Base-by-base conservation (phyloP, 2,888 invertebrate species). In the Drosophila maculinotata region DNA sequence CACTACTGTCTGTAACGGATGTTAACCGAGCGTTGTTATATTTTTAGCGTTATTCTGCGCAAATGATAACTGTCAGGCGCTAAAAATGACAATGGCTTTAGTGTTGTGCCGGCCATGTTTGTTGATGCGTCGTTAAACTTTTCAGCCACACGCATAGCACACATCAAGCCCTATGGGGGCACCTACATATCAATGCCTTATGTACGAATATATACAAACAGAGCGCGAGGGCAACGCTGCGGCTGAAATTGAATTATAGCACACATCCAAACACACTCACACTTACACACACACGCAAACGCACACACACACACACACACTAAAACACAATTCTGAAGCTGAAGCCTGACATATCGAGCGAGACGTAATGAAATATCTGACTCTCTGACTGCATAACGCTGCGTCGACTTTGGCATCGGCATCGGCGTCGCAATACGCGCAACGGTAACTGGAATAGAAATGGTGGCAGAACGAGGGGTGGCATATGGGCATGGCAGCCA, bases 41-140 rank as follows among this genome's bases (percentile, higher is more conserved):
- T 64, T 58, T 66, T 57, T 56, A 33, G 51, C 38, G 64, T 65
- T 66, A 66, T 71, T 65, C 71, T 20, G 72, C 39, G 39, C 30
- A 72, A 68, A 73, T 64, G 74, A 77, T 77, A 75, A 73, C 60
- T 49, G 66, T 57, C 65, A 39, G 54, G 45, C 65, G 69, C 39
- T 77, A 65, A 69, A 75, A 82, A 76, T 63, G 74, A 80, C 80
- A 79, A 79, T 80, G 30, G 83, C 63, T 69, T 73, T 63, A 65
- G 56, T 80, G 77, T 66, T 58, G 44, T 52, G 58, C 26, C 39
- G 68, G 81, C 74, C 65, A 77, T 80, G 67, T 83, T 86, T 83
- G 84, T 83, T 86, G 83, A 83, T 86, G 87, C 69, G 71, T 77
- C 80, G 80, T 81, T 81, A 86, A 81, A 81, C 87, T 81, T 83